Percentiles rank a stretch among this genome's conserved stretches.
Evolutionary conservation across 2,797 vertebrate genomes (phyloP).

Genomic region (Gobio occitaniae): DNA sequence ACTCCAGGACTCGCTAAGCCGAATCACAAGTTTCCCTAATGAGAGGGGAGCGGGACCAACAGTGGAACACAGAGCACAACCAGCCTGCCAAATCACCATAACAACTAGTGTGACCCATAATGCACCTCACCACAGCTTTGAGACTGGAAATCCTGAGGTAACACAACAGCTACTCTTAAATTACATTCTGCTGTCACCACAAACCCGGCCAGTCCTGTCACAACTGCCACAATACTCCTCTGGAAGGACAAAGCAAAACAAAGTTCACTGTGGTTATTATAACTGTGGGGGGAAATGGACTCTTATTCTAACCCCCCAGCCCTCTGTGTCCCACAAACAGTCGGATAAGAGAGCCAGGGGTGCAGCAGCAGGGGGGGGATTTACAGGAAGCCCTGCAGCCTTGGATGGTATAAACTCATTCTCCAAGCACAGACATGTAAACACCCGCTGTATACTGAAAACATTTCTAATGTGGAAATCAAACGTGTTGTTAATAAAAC

Average conservation of each 20-base stretch:
- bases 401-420: background rate
- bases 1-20: conserved; percentile 76
- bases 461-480: background rate
- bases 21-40: conserved; percentile 83
- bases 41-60: conserved; percentile 73
- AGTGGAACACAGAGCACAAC: conserved; percentile 67
- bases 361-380: conserved; percentile 55
- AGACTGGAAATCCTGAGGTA: conserved; percentile 61
- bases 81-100: conserved; percentile 80
- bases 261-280: conserved; percentile 1
- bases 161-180: background rate
- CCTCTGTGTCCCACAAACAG: conserved; percentile 61
- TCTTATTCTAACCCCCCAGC: conserved; percentile 49
- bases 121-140: conserved; percentile 74
- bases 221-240: background rate
- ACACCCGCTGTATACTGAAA: background rate
- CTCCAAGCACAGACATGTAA: background rate
- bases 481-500: background rate
- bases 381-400: conserved; percentile 33
- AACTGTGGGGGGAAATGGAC: conserved; percentile 1
- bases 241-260: conserved; percentile 5
- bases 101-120: conserved; percentile 83
- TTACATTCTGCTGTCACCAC: background rate
- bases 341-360: conserved; percentile 69
- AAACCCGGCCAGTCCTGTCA: conserved; percentile 1